phyloP scores from a whole-genome alignment of 2,797 vertebrate species.

The Lepidocolaptes lacrymiger region DNA sequence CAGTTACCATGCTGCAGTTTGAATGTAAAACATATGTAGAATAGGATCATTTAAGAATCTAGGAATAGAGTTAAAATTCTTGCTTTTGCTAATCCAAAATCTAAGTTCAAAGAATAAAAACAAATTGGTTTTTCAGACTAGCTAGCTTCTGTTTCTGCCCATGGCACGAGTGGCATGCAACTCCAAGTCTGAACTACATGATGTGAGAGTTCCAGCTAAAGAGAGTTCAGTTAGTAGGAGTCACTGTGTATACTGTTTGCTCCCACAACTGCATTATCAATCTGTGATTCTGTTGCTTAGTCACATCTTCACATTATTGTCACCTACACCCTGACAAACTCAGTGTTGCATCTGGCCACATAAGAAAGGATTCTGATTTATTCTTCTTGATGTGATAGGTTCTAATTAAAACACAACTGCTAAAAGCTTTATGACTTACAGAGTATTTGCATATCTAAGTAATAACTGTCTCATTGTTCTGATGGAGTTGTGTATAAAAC shows the following conservation, averaged over 20 bases:
- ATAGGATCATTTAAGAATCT: background rate
- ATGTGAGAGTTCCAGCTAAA: background rate
- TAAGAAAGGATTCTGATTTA: background rate
- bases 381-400: background rate
- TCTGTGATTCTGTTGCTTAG: background rate
- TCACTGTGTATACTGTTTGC: background rate
- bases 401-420: background rate
- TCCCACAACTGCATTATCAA: background rate
- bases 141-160: slow-evolving; percentile 26
- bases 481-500: background rate
- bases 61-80: background rate
- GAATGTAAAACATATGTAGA: background rate
- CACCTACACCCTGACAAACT: background rate
- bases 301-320: background rate
- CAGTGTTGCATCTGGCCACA: background rate
- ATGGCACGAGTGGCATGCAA: background rate
- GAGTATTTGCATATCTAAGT: background rate
- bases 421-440: background rate
- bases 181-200: background rate
- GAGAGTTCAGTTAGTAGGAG: background rate
- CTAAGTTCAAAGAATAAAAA: background rate
- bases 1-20: background rate
- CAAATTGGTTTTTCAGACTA: background rate
- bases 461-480: background rate
- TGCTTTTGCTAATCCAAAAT: background rate